Conservation (phyloP, 2,113 vertebrate genomes). For the Serilophus lunatus region DNA sequence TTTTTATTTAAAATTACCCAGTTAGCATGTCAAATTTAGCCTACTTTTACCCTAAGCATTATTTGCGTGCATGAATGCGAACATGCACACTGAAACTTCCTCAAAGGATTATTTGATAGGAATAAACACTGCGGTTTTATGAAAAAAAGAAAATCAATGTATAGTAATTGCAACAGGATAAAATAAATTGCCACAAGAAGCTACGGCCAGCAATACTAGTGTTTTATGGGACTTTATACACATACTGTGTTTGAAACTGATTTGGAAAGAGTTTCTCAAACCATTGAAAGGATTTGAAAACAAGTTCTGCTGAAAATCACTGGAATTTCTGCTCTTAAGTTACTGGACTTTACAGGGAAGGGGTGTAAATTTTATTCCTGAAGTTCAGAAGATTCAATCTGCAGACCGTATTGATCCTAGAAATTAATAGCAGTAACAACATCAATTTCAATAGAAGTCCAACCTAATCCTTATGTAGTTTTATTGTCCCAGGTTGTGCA, state of each 20-base stretch:
- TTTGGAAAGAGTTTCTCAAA: neutral
- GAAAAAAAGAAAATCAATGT: fast-evolving
- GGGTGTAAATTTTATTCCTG: neutral
- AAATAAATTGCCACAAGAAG: neutral
- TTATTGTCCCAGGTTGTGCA: neutral
- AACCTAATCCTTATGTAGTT: neutral
- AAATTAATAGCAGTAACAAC: neutral
- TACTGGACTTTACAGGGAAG: neutral
- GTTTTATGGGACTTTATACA: neutral
- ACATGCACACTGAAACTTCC: neutral
- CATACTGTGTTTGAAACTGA: neutral
- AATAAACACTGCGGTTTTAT: neutral
- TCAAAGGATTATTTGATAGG: neutral
- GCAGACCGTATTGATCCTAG: neutral
- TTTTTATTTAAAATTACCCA: neutral
- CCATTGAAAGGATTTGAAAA: neutral
- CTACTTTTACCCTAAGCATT: neutral
- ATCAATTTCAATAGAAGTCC: neutral
- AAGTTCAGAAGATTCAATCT: neutral
- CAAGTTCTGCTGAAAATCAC: neutral
- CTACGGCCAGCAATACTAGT: neutral
- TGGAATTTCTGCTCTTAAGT: neutral
- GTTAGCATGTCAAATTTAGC: neutral
- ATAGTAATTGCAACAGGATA: neutral
- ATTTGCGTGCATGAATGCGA: neutral